A percentile compares a stretch with the other conserved stretches of the same genome.
These are phyloP conservation scores for Cataglyphis hispanica DNA, from an alignment of 1,140 invertebrate genomes.

Conservation along the genomic window DNA sequence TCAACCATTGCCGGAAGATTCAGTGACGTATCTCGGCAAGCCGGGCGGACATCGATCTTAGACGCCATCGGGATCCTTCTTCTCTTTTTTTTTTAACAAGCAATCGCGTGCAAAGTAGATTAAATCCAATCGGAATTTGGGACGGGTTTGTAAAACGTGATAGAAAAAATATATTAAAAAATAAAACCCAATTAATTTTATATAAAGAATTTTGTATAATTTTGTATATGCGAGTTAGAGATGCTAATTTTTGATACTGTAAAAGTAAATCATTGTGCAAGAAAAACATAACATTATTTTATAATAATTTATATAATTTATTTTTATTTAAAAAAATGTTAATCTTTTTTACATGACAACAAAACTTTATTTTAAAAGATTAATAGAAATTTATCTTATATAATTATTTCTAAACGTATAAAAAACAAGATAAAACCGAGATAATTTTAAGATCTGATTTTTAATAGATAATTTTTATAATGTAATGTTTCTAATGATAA, in stretches of 20 bases:
- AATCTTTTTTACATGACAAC: not conserved
- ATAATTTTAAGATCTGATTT: not conserved
- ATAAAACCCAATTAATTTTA: not conserved
- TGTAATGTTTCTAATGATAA: not conserved
- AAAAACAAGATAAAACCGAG: not conserved
- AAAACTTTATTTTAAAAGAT: not conserved
- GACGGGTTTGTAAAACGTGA: not conserved
- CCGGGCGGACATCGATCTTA: constrained; percentile 42
- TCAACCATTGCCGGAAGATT: constrained; percentile 45
- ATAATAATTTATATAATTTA: not conserved
- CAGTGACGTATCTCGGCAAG: constrained; percentile 68
- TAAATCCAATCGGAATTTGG: not conserved
- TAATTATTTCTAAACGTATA: not conserved
- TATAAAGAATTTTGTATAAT: no score
- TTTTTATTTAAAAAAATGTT: not conserved
- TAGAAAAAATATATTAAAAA: not conserved
- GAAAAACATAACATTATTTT: not conserved
- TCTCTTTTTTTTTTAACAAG: not conserved
- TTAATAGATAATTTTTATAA: not conserved
- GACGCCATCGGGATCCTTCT: constrained; percentile 2
- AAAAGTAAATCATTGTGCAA: not conserved
- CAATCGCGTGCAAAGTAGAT: not conserved
- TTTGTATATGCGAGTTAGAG: not conserved
- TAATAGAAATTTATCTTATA: not conserved
- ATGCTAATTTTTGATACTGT: not conserved